These are phyloP conservation scores for Liolophura sinensis DNA, from an alignment of 1,140 invertebrate genomes.

Conservation along the genomic window DNA sequence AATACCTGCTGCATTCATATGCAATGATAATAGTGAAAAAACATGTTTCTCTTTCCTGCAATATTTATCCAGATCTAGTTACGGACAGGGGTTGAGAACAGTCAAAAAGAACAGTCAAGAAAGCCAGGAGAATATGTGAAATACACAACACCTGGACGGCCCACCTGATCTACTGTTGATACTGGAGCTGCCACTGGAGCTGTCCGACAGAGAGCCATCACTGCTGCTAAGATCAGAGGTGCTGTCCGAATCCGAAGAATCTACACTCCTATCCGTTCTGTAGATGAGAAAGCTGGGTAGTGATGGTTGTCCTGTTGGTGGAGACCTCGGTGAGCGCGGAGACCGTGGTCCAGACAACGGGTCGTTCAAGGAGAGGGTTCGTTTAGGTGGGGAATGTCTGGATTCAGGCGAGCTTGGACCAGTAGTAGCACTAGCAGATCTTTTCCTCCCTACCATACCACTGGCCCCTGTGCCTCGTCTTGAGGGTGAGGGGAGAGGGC, in stretches of 20 bases:
- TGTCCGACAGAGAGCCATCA: conserved; percentile 45
- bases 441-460: conserved; percentile 36
- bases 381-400: conserved; percentile 42
- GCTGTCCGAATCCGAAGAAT: conserved; percentile 48
- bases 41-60: neutral
- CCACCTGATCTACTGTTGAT: conserved; percentile 46
- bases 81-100: no score
- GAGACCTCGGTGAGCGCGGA: no score
- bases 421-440: conserved; percentile 39
- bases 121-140: no score
- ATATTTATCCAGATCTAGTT: no score
- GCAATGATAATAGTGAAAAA: conserved; percentile 13
- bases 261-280: conserved; percentile 34
- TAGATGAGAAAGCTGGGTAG: conserved; percentile 48
- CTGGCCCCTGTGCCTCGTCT: conserved; percentile 22
- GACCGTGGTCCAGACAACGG: conserved; percentile 10
- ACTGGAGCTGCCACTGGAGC: conserved; percentile 41
- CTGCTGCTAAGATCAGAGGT: conserved; percentile 47
- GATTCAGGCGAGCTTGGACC: conserved; percentile 19
- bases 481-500: conserved; percentile 19
- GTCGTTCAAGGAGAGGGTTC: conserved; percentile 30
- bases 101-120: no score
- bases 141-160: conserved; percentile 3
- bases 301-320: conserved; percentile 13
- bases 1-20: no score